Conservation (phyloP, 2,888 invertebrate species). For the Tinea trinotella region DNA sequence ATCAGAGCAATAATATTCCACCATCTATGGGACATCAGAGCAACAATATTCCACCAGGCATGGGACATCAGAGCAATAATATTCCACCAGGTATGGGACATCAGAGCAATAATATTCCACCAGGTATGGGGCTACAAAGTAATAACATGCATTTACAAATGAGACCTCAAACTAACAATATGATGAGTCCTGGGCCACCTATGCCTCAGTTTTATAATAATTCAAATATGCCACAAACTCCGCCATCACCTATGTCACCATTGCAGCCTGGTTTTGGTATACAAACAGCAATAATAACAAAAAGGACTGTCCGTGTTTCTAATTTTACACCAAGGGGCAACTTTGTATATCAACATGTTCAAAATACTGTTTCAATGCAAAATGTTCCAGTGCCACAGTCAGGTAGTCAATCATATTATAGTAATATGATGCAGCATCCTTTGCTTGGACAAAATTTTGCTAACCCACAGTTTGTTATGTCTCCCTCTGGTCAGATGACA, state of each 20-base stretch:
- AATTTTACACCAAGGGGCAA: neutral
- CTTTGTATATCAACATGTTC: conserved; percentile 1
- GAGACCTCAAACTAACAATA: neutral
- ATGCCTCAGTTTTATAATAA: neutral
- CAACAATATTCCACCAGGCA: neutral
- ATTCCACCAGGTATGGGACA: neutral
- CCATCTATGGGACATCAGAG: neutral
- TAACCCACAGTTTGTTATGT: neutral
- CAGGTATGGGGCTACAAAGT: neutral
- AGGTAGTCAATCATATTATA: conserved; percentile 28
- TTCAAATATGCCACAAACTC: neutral
- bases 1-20: neutral
- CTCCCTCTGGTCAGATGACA: neutral
- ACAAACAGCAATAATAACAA: neutral
- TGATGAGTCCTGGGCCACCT: neutral
- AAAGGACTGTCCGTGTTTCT: neutral
- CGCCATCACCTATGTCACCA: neutral
- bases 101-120: neutral
- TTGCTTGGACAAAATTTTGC: conserved; percentile 34
- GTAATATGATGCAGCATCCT: conserved; percentile 61
- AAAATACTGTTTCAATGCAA: neutral
- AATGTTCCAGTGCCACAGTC: conserved; percentile 2
- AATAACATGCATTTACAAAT: neutral
- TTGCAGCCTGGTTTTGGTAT: neutral
- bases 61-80: neutral